phyloP scores from a whole-genome alignment of 1,140 invertebrate species.

The Dinothrombium tinctorium region DNA sequence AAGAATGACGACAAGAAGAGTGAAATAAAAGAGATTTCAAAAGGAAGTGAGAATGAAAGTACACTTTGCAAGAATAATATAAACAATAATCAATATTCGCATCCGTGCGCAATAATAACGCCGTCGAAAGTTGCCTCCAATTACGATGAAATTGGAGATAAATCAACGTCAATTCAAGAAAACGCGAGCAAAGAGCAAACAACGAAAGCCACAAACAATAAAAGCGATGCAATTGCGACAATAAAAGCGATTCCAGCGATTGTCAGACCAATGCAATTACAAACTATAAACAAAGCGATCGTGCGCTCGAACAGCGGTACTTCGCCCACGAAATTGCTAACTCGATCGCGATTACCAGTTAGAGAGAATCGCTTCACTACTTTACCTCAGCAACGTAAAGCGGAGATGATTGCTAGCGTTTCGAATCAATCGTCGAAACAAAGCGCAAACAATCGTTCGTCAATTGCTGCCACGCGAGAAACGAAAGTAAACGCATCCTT shows the following conservation, averaged over 20 bases:
- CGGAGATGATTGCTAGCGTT: neutral
- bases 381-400: neutral
- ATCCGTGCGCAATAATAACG: slow-evolving; percentile 8
- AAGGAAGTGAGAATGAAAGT: neutral
- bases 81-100: neutral
- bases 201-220: neutral
- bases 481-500: neutral
- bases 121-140: slow-evolving; percentile 5
- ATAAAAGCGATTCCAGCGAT: neutral
- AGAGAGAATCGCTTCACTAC: neutral
- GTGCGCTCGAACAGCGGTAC: neutral
- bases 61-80: neutral
- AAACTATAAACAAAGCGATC: neutral
- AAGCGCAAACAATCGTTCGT: neutral
- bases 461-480: neutral
- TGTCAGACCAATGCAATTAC: neutral
- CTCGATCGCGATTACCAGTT: neutral
- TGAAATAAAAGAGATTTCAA: neutral
- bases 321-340: neutral
- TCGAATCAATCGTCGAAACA: neutral
- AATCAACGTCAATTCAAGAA: slow-evolving; percentile 5
- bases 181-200: neutral
- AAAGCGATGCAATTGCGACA: slow-evolving; percentile 1
- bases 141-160: neutral
- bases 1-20: neutral